Base-by-base conservation (phyloP, 2,888 invertebrate genomes). In the Idaea biselata region DNA sequence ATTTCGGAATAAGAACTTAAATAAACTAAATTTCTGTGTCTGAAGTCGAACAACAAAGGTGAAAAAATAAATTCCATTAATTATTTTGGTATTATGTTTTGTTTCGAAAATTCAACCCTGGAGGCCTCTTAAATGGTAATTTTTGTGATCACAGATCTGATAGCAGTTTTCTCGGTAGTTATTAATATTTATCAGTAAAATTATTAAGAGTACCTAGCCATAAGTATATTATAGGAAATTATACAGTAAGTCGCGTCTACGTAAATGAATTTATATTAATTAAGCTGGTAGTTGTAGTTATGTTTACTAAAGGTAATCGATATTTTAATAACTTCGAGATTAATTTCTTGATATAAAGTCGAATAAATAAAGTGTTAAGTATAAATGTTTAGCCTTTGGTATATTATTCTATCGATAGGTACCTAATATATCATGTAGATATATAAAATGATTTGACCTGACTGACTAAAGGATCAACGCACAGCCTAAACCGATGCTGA, bases 181-280 rank as follows among this genome's bases (percentile, higher is more conserved):
- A 64, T 71, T 72, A 73, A 70, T 63, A 71, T 75, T 74, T 71
- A 73, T 70, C 71, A 74, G 68, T 68, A 64, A 67, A 73, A 31
- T 59, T 63, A 73, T 71, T 73, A 73, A 71, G 65, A 58, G 18
- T 58, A 62, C 58, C 11, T 33, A 59, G 58, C 59, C 68, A 60
- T 71, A 65, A 66, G 71, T 68, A 66, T 61, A 60, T 25, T 25
- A 25, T n/a, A 17, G 63, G 56, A 69, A 68, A 68, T 67, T 67
- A 68, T 67, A 58, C 11, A 59, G 31, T 53, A 14, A 17, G 11
- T 14, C 44, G 3, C 14, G 44, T 7, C 14, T 44, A 44, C 44
- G 44, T 44, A 7, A 44, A 44, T 14, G 33, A 14, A 33, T 44
- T 44, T 11, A 44, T 44, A 11, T 44, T 44, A 44, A 44, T 44